A percentile compares a stretch with the other conserved stretches of the same genome.
phyloP scores from a whole-genome alignment of 2,888 invertebrate genomes.

The Agriotes lineatus region DNA sequence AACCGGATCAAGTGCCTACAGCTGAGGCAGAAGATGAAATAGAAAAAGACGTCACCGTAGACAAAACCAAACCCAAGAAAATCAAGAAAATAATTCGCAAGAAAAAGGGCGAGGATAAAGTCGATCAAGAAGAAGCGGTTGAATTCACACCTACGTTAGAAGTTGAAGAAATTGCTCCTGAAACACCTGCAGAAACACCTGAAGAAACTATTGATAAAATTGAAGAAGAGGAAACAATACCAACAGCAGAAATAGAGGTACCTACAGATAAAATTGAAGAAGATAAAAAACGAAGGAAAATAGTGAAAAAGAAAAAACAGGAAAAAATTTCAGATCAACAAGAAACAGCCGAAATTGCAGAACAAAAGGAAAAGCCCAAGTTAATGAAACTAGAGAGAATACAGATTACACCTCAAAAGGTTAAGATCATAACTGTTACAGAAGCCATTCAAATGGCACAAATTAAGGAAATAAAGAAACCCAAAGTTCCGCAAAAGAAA shows the following conservation, averaged over 20 bases:
- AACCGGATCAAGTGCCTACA: conserved; percentile 44
- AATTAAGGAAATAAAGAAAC: conserved; percentile 70
- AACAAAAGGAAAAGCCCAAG: conserved; percentile 48
- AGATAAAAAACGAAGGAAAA: conserved; percentile 31
- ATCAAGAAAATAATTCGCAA: conserved; percentile 38
- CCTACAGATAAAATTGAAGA: conserved; percentile 51
- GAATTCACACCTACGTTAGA: conserved; percentile 45
- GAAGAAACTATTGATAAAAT: conserved; percentile 41
- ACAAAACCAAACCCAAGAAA: conserved; percentile 23
- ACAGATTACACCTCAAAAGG: conserved; percentile 65
- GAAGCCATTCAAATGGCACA: conserved; percentile 70
- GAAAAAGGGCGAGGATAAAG: conserved; percentile 36
- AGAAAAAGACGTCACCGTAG: conserved; percentile 38
- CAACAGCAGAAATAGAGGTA: conserved; percentile 45
- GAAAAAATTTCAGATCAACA: conserved; percentile 22
- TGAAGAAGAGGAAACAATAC: conserved; percentile 51
- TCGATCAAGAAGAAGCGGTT: conserved; percentile 29
- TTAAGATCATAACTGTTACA: conserved; percentile 70
- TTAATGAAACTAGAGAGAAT: conserved; percentile 18
- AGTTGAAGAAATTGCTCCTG: conserved; percentile 47
- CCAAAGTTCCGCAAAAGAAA: conserved; percentile 58
- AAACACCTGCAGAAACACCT: conserved; percentile 47
- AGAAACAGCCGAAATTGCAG: conserved; percentile 31
- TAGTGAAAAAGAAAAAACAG: conserved; percentile 16
- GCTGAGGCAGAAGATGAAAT: conserved; percentile 42